Conservation (phyloP, 2,888 invertebrate genomes). For the Abscondita cerata region DNA sequence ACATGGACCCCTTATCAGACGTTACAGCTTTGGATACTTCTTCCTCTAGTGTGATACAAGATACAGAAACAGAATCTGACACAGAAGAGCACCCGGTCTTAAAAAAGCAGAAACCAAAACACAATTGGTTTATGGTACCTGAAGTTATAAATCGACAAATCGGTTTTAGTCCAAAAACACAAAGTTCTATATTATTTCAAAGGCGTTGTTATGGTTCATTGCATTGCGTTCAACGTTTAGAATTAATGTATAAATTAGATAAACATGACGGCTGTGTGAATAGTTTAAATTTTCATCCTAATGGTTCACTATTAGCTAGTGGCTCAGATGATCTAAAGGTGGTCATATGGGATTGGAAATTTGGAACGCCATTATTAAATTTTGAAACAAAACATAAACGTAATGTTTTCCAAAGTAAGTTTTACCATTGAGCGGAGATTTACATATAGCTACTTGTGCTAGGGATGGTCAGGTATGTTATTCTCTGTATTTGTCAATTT, state of each 20-base stretch:
- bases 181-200: constrained; percentile 66
- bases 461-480: constrained; percentile 82
- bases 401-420: constrained; percentile 92
- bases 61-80: constrained; percentile 46
- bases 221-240: constrained; percentile 81
- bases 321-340: constrained; percentile 91
- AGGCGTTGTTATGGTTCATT: constrained; percentile 81
- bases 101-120: constrained; percentile 68
- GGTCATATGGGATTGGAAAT: constrained; percentile 91
- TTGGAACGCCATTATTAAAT: constrained; percentile 67
- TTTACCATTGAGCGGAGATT: constrained; percentile 80
- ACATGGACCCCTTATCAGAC: constrained; percentile 24
- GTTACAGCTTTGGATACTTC: constrained; percentile 32
- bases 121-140: constrained; percentile 69
- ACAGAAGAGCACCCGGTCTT: constrained; percentile 60
- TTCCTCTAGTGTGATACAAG: constrained; percentile 33
- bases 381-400: constrained; percentile 84
- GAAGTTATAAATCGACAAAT: constrained; percentile 73
- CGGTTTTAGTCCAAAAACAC: constrained; percentile 61
- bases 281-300: constrained; percentile 87
- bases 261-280: constrained; percentile 92
- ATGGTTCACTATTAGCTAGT: constrained; percentile 78
- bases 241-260: constrained; percentile 76
- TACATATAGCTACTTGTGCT: constrained; percentile 86
- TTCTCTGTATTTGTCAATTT: background rate